Evolutionary conservation across 2,797 vertebrate genomes (phyloP).

Genomic region (Buphagus erythrorhynchus): DNA sequence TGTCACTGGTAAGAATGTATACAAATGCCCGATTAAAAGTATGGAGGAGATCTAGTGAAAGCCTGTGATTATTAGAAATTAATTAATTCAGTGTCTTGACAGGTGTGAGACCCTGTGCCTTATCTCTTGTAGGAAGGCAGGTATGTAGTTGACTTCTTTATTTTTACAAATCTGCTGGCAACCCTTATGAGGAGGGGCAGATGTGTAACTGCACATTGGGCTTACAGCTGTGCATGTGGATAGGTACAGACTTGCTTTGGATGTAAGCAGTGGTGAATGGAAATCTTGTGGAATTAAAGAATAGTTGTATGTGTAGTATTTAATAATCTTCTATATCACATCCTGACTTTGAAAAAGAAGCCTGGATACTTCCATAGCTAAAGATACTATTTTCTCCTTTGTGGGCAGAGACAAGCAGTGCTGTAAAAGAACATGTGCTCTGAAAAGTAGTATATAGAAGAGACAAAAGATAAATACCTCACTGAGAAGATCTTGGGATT

Average conservation of each 20-base stretch:
- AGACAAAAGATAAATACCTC: neutral
- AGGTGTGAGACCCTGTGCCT: neutral
- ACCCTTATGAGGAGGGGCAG: rapidly evolving
- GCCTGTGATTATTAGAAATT: neutral
- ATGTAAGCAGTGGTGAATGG: neutral
- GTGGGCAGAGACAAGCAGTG: neutral
- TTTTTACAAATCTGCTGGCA: neutral
- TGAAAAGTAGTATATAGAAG: neutral
- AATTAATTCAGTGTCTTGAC: neutral
- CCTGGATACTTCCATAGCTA: neutral
- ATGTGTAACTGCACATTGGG: neutral
- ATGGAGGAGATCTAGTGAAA: neutral
- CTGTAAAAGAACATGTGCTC: neutral
- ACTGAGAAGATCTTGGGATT: neutral
- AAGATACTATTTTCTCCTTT: neutral
- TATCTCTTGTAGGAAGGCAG: neutral
- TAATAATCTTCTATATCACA: neutral
- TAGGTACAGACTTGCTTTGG: neutral
- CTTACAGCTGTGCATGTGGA: rapidly evolving
- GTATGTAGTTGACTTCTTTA: neutral
- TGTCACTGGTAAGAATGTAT: neutral
- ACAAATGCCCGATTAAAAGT: neutral
- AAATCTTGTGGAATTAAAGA: neutral
- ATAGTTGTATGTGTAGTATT: neutral
- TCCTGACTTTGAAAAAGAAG: neutral